Base-by-base conservation (phyloP, 1,140 invertebrate species). In the Zaprionus camerounensis region DNA sequence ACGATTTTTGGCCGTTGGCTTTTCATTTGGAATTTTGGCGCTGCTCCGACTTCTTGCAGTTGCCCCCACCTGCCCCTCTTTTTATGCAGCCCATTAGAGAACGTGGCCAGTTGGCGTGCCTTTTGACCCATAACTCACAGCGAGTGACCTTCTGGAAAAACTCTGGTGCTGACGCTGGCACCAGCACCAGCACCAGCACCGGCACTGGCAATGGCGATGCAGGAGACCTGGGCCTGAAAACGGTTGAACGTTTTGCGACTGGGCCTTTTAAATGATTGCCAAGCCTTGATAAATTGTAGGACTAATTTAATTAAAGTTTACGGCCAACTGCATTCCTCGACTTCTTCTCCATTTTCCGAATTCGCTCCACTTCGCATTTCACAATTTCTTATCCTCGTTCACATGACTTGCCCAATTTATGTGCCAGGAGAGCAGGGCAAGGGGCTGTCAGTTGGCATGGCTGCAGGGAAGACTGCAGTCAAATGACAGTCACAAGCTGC, bases 261-360 rank as follows among this genome's bases (percentile, higher is more conserved):
- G 73, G 71, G 78, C 75, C 59, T 84, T 84, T 88, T 90, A 88
- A 88, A 69, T 85, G 84, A 90, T 87, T 90, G 85, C 84, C 84
- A 76, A 67, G 85, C 71, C 81, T 72, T 84, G 84, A 88, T 88
- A 88, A 88, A 88, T 88, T 74, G 85, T 73, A 61, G 81, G 77
- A 90, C 84, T 88, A 88, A 88, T 88, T 88, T 88, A 88, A 88
- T 88, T 88, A 88, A 88, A 88, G 67, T 88, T 90, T 87, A 87
- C 84, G 78, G 44, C 65, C 55, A 24, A 66, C 67, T 46, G 71
- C 84, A 80, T 67, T 66, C 75, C 74, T 31, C 20, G 28, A 49
- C 61, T 53, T 26, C 36, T 22, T 24, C 38, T 26, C 31, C 46
- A 20, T 17, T 44, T 13, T 41, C 61, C 58, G 56, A 44, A 9